phyloP scores from a whole-genome alignment of 2,888 invertebrate species.

The Patella caerulea region DNA sequence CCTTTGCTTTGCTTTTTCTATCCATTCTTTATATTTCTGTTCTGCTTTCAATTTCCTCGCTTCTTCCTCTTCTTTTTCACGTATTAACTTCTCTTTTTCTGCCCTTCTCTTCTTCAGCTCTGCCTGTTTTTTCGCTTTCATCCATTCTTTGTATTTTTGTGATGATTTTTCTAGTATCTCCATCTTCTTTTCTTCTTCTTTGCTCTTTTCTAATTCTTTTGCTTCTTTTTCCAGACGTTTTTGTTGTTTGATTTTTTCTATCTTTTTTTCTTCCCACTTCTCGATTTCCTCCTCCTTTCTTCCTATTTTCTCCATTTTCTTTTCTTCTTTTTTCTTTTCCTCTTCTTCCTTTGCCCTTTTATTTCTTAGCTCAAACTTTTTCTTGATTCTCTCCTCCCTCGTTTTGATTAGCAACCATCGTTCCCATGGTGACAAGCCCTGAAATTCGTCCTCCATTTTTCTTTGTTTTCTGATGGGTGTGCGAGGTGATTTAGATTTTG shows the following conservation, averaged over 20 bases:
- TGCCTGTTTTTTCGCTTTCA: conserved; percentile 43
- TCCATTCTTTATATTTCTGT: conserved; percentile 58
- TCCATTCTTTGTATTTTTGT: conserved; percentile 45
- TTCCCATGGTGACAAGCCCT: conserved; percentile 64
- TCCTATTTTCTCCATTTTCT: conserved; percentile 47
- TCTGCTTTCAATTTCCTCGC: conserved; percentile 51
- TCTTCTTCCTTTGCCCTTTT: conserved; percentile 45
- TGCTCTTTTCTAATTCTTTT: conserved; percentile 29
- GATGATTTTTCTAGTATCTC: conserved; percentile 39
- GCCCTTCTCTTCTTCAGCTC: conserved; percentile 48
- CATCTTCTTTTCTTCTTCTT: conserved; percentile 37
- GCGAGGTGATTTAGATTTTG: conserved; percentile 4
- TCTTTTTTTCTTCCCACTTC: conserved; percentile 59
- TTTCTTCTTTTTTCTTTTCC: conserved; percentile 48
- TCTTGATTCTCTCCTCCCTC: conserved; percentile 50
- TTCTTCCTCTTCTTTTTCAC: conserved; percentile 49
- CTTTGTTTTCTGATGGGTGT: conserved; percentile 20
- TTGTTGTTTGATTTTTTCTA: conserved; percentile 36
- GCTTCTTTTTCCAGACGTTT: conserved; percentile 39
- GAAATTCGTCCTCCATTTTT: conserved; percentile 35
- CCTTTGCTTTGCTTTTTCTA: conserved; percentile 49
- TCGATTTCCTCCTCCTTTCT: conserved; percentile 51
- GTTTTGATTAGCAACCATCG: conserved; percentile 65
- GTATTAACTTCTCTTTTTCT: conserved; percentile 50
- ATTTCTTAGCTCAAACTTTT: conserved; percentile 41